Percentiles rank a stretch among this genome's conserved stretches.
These are phyloP conservation scores for Diplosoma virens DNA, from an alignment of 23 tunicate species.

Conservation along the genomic window DNA sequence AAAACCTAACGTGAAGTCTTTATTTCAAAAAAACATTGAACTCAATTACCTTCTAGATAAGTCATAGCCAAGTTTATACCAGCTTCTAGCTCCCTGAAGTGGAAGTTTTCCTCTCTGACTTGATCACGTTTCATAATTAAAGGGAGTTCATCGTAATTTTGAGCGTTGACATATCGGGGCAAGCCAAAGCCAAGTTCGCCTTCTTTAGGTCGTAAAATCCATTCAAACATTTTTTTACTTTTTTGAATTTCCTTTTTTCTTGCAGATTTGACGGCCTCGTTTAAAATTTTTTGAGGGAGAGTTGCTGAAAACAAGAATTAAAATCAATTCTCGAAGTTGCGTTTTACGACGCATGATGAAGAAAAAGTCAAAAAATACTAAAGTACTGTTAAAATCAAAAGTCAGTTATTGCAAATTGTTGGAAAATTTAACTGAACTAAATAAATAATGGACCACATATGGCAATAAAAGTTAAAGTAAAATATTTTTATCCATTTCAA, in stretches of 20 bases:
- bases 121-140: background rate
- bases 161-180: constrained; percentile 51
- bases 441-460: no score
- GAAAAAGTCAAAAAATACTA: no score
- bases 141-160: constrained; percentile 27
- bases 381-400: no score
- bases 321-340: no score
- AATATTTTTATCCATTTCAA: no score
- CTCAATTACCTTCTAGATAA: background rate
- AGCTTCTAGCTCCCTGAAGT: background rate
- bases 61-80: background rate
- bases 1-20: no score
- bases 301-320: background rate
- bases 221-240: constrained; percentile 18
- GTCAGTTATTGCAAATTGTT: no score
- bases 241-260: constrained; percentile 17
- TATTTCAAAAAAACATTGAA: no score
- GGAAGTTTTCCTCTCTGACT: background rate
- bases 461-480: no score
- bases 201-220: constrained; percentile 12
- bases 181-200: constrained; percentile 48
- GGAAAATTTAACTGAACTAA: no score
- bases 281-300: constrained; percentile 27
- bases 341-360: no score
- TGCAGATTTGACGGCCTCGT: background rate